Base-by-base conservation (phyloP, 2,113 vertebrate species). In the Peromyscus californicus region DNA sequence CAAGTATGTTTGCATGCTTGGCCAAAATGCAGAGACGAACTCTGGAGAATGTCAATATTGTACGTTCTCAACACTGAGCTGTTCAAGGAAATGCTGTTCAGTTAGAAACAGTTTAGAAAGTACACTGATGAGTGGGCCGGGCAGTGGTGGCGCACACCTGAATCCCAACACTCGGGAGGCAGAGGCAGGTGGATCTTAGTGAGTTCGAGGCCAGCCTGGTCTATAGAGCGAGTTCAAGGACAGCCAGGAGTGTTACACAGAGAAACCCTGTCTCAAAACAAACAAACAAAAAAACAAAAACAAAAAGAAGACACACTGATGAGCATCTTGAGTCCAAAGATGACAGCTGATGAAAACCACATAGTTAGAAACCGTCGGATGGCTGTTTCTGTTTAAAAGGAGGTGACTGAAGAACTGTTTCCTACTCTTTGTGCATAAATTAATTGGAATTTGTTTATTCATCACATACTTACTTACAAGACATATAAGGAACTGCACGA, bases 91-190 rank as follows among this genome's bases (percentile, higher is more conserved):
- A 92, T n/a, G 79, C 91, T 92, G 39, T 82, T 95, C 95, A 87
- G 90, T 98, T 91, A 93, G 79, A 97, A 96, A 93, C 7, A 88
- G 63, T 76, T 80, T 83, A 75, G 83, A 92, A 84, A 96, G 90
- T 91, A 48, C 54, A 78, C 90, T 96, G 88, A 96, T 96, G 29
- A 12, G 61, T 51, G 10, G 51, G 51, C 51, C 10, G 51, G 51
- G 51, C 10, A 1, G 51, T 51, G 4, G 6, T 48, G 45, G 45
- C 45, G 7, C 45, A 48, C 45, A 48, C 45, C 45, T 48, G 45
- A 48, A 48, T 48, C 45, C 45, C 4, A 48, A 7, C 45, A 7
- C 45, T 48, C 6, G 45, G 51, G 51, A 51, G 51, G 7, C 51
- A 51, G 51, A 51, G 51, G 51, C 51, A 51, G 51, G 51, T 51